Evolutionary conservation across 1,140 invertebrate species (phyloP), one percentile per base, ranked within the genome.

Genomic region (Trachymyrmex septentrionalis): DNA sequence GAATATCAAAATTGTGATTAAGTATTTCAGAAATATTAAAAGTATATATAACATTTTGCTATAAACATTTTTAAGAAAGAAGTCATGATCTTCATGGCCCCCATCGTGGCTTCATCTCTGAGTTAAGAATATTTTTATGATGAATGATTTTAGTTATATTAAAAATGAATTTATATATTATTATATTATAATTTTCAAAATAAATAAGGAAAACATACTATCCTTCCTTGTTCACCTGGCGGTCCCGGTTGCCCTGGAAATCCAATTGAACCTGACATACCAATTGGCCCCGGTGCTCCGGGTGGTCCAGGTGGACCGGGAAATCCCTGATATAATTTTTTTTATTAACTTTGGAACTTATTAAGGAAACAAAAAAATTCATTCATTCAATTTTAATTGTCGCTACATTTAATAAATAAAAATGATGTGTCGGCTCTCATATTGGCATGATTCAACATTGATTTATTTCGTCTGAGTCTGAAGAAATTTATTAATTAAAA

Each of bases 241-340:
- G 61, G 72, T 1, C 95, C 95, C 53, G 82, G 91, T 48, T 76
- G 73, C 7, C 95, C 94, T 12, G 90, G 88, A 24, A 80, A 69
- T 53, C 94, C 95, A 27, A 90, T 87, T 81, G 91, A 80, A n/a
- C 94, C 95, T 2, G 92, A 78, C 59, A 92, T 72, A 55, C 95
- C 95, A 24, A 81, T 77, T 57, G 90, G 69, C 71, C 95, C 95
- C 12, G 88, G 85, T 2, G 85, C 69, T n/a, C 95, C 95, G 16
- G 88, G 76, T 80, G 82, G 14, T 38, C 93, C 92, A 0, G 63
- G 64, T n/a, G 53, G 21, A 27, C 81, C 81, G 0, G 64, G 53
- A 30, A 66, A 30, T 10, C 87, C 88, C 88, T 90, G 6, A 75
- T 57, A 82, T 19, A 14, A 27, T 67, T 87, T 66, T 59, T 9